phyloP scores from a whole-genome alignment of 64 coral and sea anemone species.

The Actinia equina region DNA sequence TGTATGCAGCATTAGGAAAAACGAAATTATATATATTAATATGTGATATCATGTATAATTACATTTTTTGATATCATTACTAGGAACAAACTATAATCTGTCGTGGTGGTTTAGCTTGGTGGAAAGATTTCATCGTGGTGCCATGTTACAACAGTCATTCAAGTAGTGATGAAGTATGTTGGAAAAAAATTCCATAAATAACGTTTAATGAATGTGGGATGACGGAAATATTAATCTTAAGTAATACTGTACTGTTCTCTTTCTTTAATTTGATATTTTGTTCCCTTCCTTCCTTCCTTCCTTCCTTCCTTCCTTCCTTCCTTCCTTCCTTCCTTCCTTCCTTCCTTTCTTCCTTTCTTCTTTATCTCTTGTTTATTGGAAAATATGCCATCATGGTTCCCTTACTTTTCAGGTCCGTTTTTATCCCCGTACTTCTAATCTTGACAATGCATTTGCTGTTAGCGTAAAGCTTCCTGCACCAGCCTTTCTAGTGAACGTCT shows the following conservation, averaged over 20 bases:
- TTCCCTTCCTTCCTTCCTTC: no score
- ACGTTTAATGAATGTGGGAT: neutral
- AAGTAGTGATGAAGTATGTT: slow-evolving; percentile 62
- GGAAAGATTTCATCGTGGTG: slow-evolving; percentile 92
- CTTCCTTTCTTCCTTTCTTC: neutral
- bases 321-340: neutral
- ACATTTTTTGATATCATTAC: neutral
- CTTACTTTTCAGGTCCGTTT: slow-evolving; percentile 80
- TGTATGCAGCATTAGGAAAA: no score
- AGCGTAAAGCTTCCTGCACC: slow-evolving; percentile 76
- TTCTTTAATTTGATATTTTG: no score
- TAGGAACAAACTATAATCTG: slow-evolving; percentile 96
- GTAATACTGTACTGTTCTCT: no score
- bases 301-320: no score
- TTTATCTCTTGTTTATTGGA: neutral
- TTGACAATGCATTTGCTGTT: slow-evolving; percentile 93
- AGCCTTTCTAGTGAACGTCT: slow-evolving; percentile 92
- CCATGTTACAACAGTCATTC: slow-evolving; percentile 84
- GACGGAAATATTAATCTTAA: no score
- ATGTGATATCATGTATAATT: no score
- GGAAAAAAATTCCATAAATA: neutral
- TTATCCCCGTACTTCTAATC: slow-evolving; percentile 80
- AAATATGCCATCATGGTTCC: neutral
- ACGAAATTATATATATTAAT: no score
- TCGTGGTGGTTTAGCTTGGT: slow-evolving; percentile 91